phyloP scores from a whole-genome alignment of 1,140 invertebrate genomes.

The Musca vetustissima region DNA sequence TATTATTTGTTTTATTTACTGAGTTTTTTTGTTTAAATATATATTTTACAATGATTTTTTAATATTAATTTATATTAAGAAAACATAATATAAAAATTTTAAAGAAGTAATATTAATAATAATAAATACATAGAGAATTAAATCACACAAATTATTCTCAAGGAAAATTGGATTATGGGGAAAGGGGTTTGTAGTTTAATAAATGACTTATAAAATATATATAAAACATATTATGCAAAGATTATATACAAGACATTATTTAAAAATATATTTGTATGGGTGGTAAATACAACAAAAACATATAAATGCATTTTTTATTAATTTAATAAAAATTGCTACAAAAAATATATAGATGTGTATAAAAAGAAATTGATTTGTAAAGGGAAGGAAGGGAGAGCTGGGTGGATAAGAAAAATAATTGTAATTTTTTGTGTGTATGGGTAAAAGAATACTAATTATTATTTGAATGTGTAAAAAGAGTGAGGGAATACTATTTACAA shows the following conservation, averaged over 20 bases:
- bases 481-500: too few species aligned
- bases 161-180: background rate
- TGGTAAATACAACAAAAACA: too few species aligned
- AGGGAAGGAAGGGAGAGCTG: background rate
- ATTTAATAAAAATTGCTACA: constrained; percentile 18
- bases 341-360: background rate
- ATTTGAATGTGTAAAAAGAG: too few species aligned
- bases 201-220: too few species aligned
- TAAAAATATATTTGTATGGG: too few species aligned
- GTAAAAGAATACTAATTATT: background rate
- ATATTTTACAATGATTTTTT: constrained; percentile 1
- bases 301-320: constrained; percentile 12
- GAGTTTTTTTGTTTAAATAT: background rate
- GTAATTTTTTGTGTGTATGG: background rate
- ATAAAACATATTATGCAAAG: background rate
- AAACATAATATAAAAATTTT: constrained; percentile 12
- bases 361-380: background rate
- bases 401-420: background rate
- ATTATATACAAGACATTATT: background rate
- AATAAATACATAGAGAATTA: constrained; percentile 17
- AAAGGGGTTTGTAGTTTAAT: too few species aligned
- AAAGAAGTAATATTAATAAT: too few species aligned
- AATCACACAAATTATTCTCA: background rate
- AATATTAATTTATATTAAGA: constrained; percentile 23
- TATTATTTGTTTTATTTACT: too few species aligned